These are phyloP conservation scores for Eidolon helvum DNA, from an alignment of 2,113 vertebrate genomes.

Conservation along the genomic window DNA sequence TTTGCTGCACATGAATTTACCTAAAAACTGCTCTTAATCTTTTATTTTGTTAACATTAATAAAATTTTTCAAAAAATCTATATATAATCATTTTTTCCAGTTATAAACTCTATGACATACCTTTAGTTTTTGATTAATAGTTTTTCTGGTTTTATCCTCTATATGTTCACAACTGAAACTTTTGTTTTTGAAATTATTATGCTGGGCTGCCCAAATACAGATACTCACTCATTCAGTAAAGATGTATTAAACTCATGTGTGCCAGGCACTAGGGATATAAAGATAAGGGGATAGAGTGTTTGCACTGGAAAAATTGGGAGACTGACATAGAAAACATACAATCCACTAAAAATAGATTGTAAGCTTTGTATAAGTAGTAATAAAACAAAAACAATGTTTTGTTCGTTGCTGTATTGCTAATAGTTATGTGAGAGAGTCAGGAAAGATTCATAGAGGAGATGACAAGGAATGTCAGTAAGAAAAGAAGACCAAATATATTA, in stretches of 20 bases:
- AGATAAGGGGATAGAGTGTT: background rate
- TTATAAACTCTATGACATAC: background rate
- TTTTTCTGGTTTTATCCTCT: background rate
- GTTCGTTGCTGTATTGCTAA: background rate
- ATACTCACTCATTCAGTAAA: background rate
- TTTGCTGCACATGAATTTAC: background rate
- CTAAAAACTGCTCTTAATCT: background rate
- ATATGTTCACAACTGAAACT: background rate
- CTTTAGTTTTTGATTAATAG: background rate
- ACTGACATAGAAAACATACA: background rate
- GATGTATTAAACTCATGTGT: background rate
- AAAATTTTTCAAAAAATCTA: background rate
- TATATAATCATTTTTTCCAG: background rate
- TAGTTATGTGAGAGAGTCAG: background rate
- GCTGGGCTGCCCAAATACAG: background rate
- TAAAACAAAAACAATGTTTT: background rate
- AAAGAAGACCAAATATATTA: background rate
- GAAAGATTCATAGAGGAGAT: slow-evolving; percentile 10
- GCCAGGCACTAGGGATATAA: background rate
- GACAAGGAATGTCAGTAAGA: background rate
- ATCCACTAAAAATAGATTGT: background rate
- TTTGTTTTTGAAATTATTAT: background rate
- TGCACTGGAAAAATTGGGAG: background rate
- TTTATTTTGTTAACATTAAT: slow-evolving; percentile 15
- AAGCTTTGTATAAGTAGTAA: slow-evolving; percentile 29